Conservation (phyloP, 2,888 invertebrate species). For the Chorisops tibialis region DNA sequence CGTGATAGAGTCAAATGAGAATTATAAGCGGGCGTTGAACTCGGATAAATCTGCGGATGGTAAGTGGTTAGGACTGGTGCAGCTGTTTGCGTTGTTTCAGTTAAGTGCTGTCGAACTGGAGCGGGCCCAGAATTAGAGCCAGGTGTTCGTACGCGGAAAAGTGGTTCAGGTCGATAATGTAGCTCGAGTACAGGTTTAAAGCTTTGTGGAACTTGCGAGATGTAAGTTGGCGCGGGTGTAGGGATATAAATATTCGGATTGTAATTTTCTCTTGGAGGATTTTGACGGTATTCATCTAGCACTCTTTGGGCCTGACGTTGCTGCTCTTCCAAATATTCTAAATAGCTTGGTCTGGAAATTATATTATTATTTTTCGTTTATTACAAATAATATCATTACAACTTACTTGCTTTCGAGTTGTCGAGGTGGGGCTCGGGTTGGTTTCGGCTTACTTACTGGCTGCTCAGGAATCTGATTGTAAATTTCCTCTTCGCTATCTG, state of each 20-base stretch:
- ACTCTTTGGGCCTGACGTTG: conserved; percentile 1
- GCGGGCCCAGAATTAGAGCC: too few species aligned
- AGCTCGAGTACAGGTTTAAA: neutral
- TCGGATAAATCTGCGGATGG: conserved; percentile 22
- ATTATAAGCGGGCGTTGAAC: conserved; percentile 27
- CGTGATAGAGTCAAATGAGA: neutral
- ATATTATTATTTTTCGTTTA: neutral
- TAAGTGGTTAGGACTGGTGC: conserved; percentile 28
- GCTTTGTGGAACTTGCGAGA: neutral
- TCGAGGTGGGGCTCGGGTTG: neutral
- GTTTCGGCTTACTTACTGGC: neutral
- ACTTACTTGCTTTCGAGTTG: neutral
- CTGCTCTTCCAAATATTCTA: conserved; percentile 24
- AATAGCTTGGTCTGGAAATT: conserved; percentile 25
- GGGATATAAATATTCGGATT: conserved; percentile 24
- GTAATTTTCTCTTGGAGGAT: neutral
- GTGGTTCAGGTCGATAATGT: conserved; percentile 4
- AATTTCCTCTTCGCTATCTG: neutral
- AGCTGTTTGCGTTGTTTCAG: conserved; percentile 32
- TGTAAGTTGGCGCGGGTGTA: conserved; percentile 25
- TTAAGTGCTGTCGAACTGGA: conserved; percentile 30
- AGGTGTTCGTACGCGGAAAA: conserved; percentile 14
- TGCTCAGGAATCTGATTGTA: neutral
- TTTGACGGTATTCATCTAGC: neutral
- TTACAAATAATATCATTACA: neutral